Conservation (phyloP, 2,888 invertebrate species). For the Aporophyla nigra region DNA sequence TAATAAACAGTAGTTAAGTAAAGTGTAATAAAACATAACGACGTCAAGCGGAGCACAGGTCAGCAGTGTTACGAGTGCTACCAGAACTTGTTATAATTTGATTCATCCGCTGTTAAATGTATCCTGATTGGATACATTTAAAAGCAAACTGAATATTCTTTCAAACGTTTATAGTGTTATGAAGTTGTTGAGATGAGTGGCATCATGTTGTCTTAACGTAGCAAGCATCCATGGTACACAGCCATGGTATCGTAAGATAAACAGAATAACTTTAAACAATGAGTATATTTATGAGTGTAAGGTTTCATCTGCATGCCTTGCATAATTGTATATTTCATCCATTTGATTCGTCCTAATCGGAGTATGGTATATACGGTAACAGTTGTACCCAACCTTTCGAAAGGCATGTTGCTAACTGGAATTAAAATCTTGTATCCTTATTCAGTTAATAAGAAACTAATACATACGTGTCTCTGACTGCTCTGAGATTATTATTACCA, state of each 20-base stretch:
- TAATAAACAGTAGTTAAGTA: conserved; percentile 29
- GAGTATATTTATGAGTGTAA: background rate
- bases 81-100: conserved; percentile 23
- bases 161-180: conserved; percentile 19
- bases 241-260: background rate
- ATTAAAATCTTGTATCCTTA: too few relatives aligned
- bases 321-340: background rate
- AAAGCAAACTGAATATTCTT: too few relatives aligned
- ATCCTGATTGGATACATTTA: too few relatives aligned
- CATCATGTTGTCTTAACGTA: background rate
- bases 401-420: background rate
- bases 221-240: background rate
- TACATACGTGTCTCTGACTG: too few relatives aligned
- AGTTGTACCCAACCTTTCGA: too few relatives aligned
- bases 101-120: conserved; percentile 21
- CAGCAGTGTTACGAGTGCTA: conserved; percentile 7
- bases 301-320: background rate
- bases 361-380: background rate
- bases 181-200: background rate
- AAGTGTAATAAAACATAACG: conserved; percentile 45
- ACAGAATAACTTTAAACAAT: background rate
- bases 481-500: too few relatives aligned
- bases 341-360: background rate
- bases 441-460: background rate
- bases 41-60: conserved; percentile 21